Percentiles rank a stretch among this genome's conserved stretches.
Conservation (phyloP, 2,888 invertebrate species). For the Zelleria hepariella region DNA sequence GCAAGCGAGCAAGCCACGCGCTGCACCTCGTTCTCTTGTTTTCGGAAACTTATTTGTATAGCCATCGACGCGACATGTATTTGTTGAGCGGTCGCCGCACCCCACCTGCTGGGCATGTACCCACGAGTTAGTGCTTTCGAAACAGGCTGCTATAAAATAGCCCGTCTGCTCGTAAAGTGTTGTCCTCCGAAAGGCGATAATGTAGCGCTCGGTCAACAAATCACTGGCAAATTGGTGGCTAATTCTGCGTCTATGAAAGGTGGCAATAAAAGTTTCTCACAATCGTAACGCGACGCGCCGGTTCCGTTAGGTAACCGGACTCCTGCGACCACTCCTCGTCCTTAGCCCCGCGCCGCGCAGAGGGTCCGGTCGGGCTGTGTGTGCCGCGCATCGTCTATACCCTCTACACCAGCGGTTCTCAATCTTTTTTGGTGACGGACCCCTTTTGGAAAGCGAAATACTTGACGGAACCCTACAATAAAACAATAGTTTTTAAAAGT, state of each 20-base stretch:
- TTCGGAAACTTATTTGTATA: neutral
- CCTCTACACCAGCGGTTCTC: too few species aligned
- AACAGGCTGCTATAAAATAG: neutral
- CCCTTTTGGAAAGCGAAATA: too few species aligned
- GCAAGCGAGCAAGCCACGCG: neutral
- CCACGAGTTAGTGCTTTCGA: neutral
- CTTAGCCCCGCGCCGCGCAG: neutral
- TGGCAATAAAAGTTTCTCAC: neutral
- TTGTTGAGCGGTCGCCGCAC: neutral
- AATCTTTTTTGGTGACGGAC: too few species aligned
- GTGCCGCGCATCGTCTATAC: too few species aligned
- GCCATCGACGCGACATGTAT: too few species aligned
- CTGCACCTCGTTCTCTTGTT: neutral
- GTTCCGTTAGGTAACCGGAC: constrained; percentile 2
- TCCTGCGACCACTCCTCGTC: neutral
- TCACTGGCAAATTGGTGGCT: neutral
- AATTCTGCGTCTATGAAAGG: neutral
- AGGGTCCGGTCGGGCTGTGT: neutral
- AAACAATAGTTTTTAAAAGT: too few species aligned
- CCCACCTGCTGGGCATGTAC: neutral
- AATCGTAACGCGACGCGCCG: neutral
- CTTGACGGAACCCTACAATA: too few species aligned
- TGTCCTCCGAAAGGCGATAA: neutral
- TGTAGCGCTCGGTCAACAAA: neutral
- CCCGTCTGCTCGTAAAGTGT: neutral